These are phyloP conservation scores for Macquaria ambigua DNA, from an alignment of 2,113 vertebrate genomes.

Conservation along the genomic window DNA sequence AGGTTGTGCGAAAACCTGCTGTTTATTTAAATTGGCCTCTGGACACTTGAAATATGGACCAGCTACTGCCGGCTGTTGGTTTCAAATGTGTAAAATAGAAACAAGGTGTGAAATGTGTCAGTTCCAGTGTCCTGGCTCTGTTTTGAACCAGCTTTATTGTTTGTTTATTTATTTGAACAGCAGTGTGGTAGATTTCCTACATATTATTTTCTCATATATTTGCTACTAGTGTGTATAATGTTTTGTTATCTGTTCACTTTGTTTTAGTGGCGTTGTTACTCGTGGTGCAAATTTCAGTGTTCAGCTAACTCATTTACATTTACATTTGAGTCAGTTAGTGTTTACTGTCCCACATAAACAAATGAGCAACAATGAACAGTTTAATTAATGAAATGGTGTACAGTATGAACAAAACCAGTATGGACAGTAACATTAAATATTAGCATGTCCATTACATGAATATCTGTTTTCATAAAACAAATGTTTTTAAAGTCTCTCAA, in stretches of 20 bases:
- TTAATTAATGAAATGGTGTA: not conserved
- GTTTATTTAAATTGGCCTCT: not conserved
- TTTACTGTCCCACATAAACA: not conserved
- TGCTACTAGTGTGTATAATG: not conserved
- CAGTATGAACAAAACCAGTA: not conserved
- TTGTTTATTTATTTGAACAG: conserved; percentile 15
- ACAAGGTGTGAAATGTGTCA: not conserved
- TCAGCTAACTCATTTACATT: not conserved
- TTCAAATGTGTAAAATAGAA: not conserved
- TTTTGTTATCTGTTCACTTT: not conserved
- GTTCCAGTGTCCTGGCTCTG: not conserved
- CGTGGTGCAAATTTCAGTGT: not conserved
- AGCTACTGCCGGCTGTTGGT: rapidly evolving
- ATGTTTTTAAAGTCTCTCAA: not conserved
- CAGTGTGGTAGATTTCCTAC: not conserved
- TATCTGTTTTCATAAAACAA: not conserved
- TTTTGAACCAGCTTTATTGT: not conserved
- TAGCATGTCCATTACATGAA: not conserved
- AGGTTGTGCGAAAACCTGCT: not conserved
- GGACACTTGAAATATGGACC: not conserved
- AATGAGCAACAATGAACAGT: not conserved
- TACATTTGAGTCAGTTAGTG: not conserved
- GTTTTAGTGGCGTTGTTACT: not conserved
- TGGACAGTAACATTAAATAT: not conserved
- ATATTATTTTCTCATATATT: not conserved